These are phyloP conservation scores for Diplodus puntazzo DNA, from an alignment of 2,797 vertebrate genomes.

Conservation along the genomic window DNA sequence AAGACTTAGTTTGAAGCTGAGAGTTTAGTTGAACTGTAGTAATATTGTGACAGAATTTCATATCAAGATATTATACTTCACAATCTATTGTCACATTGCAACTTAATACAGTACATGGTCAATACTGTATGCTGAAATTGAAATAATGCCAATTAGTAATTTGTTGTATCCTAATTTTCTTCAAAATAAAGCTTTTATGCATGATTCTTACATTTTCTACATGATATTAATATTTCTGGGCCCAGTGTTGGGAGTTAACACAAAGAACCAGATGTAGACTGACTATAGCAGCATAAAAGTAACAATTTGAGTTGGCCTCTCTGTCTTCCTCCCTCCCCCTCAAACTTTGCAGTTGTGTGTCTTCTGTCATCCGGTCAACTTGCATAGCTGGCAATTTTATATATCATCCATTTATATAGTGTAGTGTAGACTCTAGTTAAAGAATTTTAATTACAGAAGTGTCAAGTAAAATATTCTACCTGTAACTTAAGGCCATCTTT, in stretches of 20 bases:
- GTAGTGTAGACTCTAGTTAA: conserved; percentile 33
- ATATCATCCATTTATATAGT: conserved; percentile 81
- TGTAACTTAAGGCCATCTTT: conserved; percentile 2
- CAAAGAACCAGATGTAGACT: conserved; percentile 3
- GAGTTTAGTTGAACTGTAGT: not conserved
- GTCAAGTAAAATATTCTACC: conserved; percentile 22
- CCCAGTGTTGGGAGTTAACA: not conserved
- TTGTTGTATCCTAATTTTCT: not conserved
- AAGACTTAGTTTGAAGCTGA: no score
- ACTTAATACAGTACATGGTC: no score
- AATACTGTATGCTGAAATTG: not conserved
- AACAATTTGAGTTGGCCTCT: conserved; percentile 14
- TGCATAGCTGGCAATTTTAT: conserved; percentile 81
- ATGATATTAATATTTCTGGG: conserved; percentile 6
- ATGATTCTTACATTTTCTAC: not conserved
- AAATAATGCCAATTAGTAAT: not conserved
- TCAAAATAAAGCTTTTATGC: not conserved
- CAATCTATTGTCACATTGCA: not conserved
- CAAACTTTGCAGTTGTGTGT: conserved; percentile 39
- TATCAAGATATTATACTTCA: not conserved
- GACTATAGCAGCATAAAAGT: not conserved
- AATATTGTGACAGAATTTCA: not conserved
- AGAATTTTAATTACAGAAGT: conserved; percentile 48
- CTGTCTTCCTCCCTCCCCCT: not conserved
- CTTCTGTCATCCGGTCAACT: conserved; percentile 57